Base-by-base conservation (phyloP, 2,113 vertebrate genomes). In the Terrapene triunguis region DNA sequence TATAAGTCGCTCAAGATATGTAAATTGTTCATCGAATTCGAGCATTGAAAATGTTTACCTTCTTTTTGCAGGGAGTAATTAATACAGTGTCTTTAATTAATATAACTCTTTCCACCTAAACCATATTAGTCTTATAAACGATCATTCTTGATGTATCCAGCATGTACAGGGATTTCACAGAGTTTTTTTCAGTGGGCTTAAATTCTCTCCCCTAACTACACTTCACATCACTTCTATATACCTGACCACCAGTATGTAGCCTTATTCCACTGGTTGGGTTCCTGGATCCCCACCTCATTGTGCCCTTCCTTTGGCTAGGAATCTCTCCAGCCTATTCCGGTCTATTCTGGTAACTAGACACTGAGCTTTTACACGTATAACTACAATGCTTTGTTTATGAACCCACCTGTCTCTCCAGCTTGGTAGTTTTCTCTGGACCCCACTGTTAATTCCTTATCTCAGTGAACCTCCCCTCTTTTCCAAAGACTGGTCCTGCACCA, bases 121-220 rank as follows among this genome's bases (percentile, higher is more conserved):
- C 0, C 0, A 5, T 62, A 27, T 1, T n/a, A 94, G 81, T 85
- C 53, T 74, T 88, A 65, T 53, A 51, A 1, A 0, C 17, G 48
- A 11, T 80, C 78, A 32, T 0, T 0, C 42, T 10, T 72, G 12
- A 54, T 78, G 38, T 51, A 80, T 95, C 86, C n/a, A 76, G 48
- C 54, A 87, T 54, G 8, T 25, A 21, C 5, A 35, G 25, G 3
- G 35, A 47, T 91, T 92, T 96, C 35, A 79, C 1, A 72, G n/a
- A 13, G 3, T 11, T 82, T 87, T 95, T 87, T 3, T 89, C 27
- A 13, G 35, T 5, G 81, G 76, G 27, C 8, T 93, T 83, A 85
- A 88, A 91, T 80, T 48, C 87, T 8, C 25, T n/a, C 3, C 5
- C 87, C 6, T 27, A 50, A 35, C 21, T 62, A 4, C 13, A 76